A percentile compares a stretch with the other conserved stretches of the same genome.
Conservation (phyloP, 2,113 vertebrate species). For the Nansenia antarctica region DNA sequence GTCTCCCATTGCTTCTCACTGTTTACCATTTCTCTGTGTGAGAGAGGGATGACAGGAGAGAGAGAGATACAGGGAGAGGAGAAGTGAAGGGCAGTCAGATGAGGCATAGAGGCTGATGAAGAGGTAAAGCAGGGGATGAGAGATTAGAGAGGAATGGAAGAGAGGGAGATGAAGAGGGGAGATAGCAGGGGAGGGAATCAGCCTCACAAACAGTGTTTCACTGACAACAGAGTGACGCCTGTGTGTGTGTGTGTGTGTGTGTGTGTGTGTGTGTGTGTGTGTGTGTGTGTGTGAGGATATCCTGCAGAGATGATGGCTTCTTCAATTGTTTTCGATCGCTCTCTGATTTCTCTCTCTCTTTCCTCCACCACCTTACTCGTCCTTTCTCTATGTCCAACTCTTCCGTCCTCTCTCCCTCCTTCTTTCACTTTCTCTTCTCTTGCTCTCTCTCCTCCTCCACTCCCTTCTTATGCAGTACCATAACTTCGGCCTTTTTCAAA, state of each 20-base stretch:
- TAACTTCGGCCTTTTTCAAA: too few relatives aligned
- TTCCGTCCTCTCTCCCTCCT: too few relatives aligned
- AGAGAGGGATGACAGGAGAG: background rate
- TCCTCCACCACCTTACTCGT: too few relatives aligned
- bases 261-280: constrained; percentile 25
- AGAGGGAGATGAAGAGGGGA: constrained; percentile 21
- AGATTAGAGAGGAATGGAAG: constrained; percentile 40
- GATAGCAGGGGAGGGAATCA: constrained; percentile 37
- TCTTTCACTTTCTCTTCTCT: background rate
- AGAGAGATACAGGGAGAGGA: constrained; percentile 7
- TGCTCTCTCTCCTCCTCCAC: background rate
- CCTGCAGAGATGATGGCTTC: background rate
- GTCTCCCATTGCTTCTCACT: too few relatives aligned
- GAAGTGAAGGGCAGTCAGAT: constrained; percentile 41
- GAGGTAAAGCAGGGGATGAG: constrained; percentile 10
- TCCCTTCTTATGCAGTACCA: too few relatives aligned
- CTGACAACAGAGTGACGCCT: constrained; percentile 34
- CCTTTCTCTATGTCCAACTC: too few relatives aligned
- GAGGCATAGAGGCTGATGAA: constrained; percentile 22
- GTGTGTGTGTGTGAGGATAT: background rate
- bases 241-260: constrained; percentile 31
- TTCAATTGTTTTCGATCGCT: background rate
- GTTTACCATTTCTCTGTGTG: background rate
- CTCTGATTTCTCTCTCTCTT: too few relatives aligned
- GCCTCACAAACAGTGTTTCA: constrained; percentile 31